These are phyloP conservation scores for Agrypnus murinus DNA, from an alignment of 2,888 invertebrate species.

Conservation along the genomic window DNA sequence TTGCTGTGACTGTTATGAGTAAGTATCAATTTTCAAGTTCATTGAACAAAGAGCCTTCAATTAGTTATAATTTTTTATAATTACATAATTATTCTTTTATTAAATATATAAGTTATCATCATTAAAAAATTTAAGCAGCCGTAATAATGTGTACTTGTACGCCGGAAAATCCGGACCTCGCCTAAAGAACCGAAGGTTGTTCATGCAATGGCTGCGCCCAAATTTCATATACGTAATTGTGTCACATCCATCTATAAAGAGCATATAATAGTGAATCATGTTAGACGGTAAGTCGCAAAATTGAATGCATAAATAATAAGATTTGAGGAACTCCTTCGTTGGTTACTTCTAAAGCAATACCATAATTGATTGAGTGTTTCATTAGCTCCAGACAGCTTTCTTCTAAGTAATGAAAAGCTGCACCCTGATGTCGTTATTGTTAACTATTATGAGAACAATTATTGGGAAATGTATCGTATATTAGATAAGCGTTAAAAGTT, in stretches of 20 bases:
- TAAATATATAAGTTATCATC: neutral
- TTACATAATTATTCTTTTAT: neutral
- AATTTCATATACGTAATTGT: conserved; percentile 28
- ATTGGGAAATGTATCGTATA: no score
- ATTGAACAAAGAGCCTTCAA: neutral
- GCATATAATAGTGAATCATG: conserved; percentile 27
- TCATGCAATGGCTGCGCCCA: conserved; percentile 26
- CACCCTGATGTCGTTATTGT: neutral
- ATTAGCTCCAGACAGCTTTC: conserved; percentile 9
- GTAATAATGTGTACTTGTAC: neutral
- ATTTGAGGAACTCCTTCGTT: conserved; percentile 22
- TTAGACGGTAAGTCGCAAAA: conserved; percentile 23
- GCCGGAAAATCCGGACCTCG: conserved; percentile 9
- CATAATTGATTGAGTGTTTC: conserved; percentile 27
- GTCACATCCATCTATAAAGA: conserved; percentile 19
- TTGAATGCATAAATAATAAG: conserved; percentile 29
- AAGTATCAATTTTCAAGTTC: conserved; percentile 7
- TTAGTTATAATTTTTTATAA: neutral
- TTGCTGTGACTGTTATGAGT: no score
- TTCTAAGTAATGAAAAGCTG: conserved; percentile 20
- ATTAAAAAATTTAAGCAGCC: no score
- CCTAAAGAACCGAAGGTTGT: conserved; percentile 25
- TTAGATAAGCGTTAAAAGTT: no score
- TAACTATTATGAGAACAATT: no score
- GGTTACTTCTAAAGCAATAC: neutral